phyloP scores from a whole-genome alignment of 2,797 vertebrate species.

The Labeo calbasu region DNA sequence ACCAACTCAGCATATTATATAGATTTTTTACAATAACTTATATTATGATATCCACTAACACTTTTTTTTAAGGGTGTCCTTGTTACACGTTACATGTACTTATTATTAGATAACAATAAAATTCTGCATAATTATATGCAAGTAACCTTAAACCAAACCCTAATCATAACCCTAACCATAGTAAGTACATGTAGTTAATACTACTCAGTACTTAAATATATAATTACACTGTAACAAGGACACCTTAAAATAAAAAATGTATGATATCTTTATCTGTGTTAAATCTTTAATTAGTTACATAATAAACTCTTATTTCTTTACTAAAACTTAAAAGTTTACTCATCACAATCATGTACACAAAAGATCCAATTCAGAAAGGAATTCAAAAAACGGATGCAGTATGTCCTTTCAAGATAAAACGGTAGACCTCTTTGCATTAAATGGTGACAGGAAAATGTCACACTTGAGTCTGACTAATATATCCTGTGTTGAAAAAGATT shows the following conservation, averaged over 20 bases:
- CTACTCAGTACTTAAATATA: too few species aligned
- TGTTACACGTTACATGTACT: too few species aligned
- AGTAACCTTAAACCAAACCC: too few species aligned
- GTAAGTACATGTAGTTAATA: too few species aligned
- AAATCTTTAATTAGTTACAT: background rate
- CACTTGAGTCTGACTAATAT: conserved; percentile 13
- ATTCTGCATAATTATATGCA: too few species aligned
- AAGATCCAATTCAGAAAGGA: background rate
- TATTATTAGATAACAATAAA: too few species aligned
- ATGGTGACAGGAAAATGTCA: conserved; percentile 12
- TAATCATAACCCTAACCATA: too few species aligned
- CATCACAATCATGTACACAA: background rate
- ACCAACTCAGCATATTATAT: background rate
- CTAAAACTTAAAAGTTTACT: background rate
- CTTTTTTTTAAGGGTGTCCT: too few species aligned
- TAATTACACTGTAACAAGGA: too few species aligned
- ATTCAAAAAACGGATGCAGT: background rate
- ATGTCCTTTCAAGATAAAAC: background rate
- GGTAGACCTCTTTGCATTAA: conserved; percentile 4
- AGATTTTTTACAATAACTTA: background rate
- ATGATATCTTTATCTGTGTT: background rate
- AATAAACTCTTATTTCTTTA: background rate
- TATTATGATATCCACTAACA: background rate
- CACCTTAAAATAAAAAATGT: too few species aligned
- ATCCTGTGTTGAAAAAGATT: conserved; percentile 18